These are phyloP conservation scores for Pristiophorus japonicus DNA, from an alignment of 2,113 vertebrate genomes.

Conservation along the genomic window DNA sequence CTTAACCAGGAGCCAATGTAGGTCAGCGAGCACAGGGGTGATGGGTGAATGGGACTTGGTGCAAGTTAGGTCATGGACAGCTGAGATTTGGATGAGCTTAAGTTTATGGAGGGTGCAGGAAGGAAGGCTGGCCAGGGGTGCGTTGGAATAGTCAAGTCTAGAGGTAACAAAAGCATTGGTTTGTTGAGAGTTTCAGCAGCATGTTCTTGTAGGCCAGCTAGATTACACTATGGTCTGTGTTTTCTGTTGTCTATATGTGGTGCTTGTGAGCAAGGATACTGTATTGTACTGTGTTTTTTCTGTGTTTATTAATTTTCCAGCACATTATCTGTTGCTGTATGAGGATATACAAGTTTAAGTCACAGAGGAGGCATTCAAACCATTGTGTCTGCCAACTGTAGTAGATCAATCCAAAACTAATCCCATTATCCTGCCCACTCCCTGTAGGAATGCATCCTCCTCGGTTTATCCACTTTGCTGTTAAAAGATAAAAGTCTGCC, in stretches of 20 bases:
- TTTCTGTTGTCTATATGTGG: background rate
- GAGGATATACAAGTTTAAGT: background rate
- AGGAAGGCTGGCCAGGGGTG: background rate
- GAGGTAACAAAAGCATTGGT: too few species aligned
- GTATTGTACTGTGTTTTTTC: background rate
- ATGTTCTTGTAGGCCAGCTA: background rate
- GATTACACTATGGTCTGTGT: background rate
- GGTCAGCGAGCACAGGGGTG: too few species aligned
- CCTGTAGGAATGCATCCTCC: background rate
- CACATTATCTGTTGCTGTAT: background rate
- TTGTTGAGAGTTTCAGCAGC: background rate
- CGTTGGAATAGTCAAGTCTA: background rate
- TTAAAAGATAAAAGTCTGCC: background rate
- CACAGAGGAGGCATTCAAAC: background rate
- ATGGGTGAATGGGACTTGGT: too few species aligned
- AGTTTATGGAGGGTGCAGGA: background rate
- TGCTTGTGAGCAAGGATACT: background rate
- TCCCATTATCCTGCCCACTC: background rate
- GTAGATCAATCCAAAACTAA: background rate
- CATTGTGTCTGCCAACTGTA: background rate
- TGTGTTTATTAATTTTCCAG: background rate
- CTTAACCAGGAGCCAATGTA: background rate
- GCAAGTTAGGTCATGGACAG: background rate
- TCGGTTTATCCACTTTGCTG: background rate
- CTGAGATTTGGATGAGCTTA: background rate